Base-by-base conservation (phyloP, 2,113 vertebrate species). In the Haplochromis vanheusdeni region DNA sequence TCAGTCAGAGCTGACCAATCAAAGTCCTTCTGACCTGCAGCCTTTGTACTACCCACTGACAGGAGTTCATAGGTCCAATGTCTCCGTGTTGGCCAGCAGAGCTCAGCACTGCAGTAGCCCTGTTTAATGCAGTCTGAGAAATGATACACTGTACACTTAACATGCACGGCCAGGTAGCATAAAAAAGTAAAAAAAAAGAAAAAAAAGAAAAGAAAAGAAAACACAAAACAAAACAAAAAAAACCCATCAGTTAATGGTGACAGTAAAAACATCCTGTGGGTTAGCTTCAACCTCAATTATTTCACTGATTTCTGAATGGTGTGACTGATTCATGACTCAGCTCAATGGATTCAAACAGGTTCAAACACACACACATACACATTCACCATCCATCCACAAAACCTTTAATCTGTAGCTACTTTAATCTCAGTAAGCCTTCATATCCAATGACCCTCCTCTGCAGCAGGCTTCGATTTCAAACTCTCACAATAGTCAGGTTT, bases 81-180 rank as follows among this genome's bases (percentile, higher is more conserved):
- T 83, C 79, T 91, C 35, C 9, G 40, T 83, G 86, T 81, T 17
- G 80, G 83, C 79, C 90, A 82, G 92, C 88, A 86, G 88, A 91
- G 87, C 86, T 89, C 65, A 87, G 49, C 83, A 87, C 89, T 85
- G 80, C 88, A 79, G 86, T 79, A 90, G 92, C 86, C 91, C 90
- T 86, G 83, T 89, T 31, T 83, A 84, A 91, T 60, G 92, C 94
- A 94, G 94, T 94, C 90, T 90, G 84, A 93, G 90, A 94, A 95
- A 95, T 91, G 65, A 94, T 94, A 94, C 94, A 94, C 94, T 94
- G 95, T 94, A 96, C 95, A 96, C 86, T 89, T 90, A 92, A 94
- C 96, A 96, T 96, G 26, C 26, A 26, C 26, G 26, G 26, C 26
- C 26, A 26, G 26, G 26, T 26, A 26, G 26, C 26, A 26, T 26